Base-by-base conservation (phyloP, 2,797 vertebrate species). In the Ateles fusciceps region DNA sequence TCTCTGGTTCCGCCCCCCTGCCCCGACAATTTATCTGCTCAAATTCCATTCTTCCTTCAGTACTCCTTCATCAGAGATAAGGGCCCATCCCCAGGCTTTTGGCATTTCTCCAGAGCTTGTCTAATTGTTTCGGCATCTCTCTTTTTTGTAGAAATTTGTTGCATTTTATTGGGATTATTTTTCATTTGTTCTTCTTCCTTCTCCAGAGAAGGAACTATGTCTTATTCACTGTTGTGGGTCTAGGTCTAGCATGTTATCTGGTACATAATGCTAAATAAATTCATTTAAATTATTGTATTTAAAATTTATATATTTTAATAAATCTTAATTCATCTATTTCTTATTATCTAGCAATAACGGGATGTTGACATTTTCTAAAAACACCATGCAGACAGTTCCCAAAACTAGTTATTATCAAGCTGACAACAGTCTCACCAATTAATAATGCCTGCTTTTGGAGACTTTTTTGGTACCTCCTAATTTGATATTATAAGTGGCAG, bases 311-410 rank as follows among this genome's bases (percentile, higher is more conserved):
- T 33, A 17, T 64, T 64, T 64, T 64, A 64, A 64, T n/a, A 64
- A n/a, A 64, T 17, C 61, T 64, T 64, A 52, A 64, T 96, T 87
- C 44, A 72, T 85, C 64, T 91, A 42, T 83, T 91, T 76, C 46
- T 92, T 72, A 57, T 75, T 28, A 94, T 78, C 89, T 72, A 55
- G 42, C 14, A 83, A 21, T 91, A 95, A 81, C 4, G 42, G 42
- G 42, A 74, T 36, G 36, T 59, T 74, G 79, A 68, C 52, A 74
- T 97, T 96, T 95, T 96, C 64, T 95, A 92, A 95, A 93, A 95
- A 93, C 74, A 78, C 28, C 84, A 50, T 30, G 22, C 8, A 81
- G 46, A 71, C 21, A 94, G 90, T 93, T 95, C 50, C 74, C 59
- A 10, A 94, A 93, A 89, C 46, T 33, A 72, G 72, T 88, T 78